A percentile compares a stretch with the other conserved stretches of the same genome.
phyloP scores from a whole-genome alignment of 2,113 vertebrate genomes.

The Aplodontia rufa region DNA sequence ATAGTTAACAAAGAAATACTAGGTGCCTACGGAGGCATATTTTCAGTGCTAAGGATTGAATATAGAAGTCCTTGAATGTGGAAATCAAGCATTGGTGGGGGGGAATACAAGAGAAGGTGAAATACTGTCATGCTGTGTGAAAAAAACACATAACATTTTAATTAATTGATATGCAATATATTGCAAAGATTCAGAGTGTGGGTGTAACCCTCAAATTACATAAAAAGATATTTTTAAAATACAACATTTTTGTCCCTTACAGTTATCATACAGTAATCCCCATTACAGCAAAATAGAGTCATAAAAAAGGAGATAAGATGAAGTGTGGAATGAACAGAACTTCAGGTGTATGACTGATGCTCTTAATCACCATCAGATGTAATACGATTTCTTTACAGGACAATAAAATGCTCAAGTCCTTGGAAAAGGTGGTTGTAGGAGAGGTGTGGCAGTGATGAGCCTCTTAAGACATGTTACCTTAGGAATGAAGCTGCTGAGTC shows the following conservation, averaged over 20 bases:
- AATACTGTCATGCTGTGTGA: not conserved
- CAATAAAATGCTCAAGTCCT: constrained; percentile 64
- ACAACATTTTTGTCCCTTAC: not conserved
- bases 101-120: not conserved
- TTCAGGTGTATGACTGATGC: constrained; percentile 41
- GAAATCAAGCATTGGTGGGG: not conserved
- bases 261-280: constrained; percentile 72
- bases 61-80: not conserved
- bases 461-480: not conserved
- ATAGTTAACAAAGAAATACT: not conserved
- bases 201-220: not conserved
- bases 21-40: not conserved
- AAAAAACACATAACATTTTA: not conserved
- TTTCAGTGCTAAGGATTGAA: not conserved
- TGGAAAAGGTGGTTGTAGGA: constrained; percentile 47
- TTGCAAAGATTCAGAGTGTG: constrained; percentile 30
- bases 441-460: constrained; percentile 37
- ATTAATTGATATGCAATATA: not conserved
- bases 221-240: constrained; percentile 48
- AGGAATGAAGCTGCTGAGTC: constrained; percentile 54
- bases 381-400: constrained; percentile 55
- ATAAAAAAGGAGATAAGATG: constrained; percentile 79
- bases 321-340: constrained; percentile 64
- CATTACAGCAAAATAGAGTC: constrained; percentile 74
- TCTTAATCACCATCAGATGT: constrained; percentile 21